Conservation (phyloP, 2,888 invertebrate species). For the Drosophila monieri region DNA sequence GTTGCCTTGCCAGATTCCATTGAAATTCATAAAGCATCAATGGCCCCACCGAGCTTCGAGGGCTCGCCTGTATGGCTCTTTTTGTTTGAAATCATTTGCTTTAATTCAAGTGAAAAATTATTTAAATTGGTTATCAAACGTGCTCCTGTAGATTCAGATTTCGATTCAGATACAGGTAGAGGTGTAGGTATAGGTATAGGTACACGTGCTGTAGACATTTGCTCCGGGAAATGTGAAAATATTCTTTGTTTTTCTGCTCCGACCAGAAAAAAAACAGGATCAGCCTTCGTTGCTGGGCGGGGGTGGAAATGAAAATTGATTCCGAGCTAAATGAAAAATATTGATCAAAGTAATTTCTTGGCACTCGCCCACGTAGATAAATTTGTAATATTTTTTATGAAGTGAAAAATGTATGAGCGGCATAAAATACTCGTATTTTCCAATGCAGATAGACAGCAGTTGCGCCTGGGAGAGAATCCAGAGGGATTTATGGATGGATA, state of each 20-base stretch:
- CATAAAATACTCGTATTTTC: slow-evolving; percentile 13
- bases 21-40: slow-evolving; percentile 76
- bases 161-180: slow-evolving; percentile 9
- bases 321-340: slow-evolving; percentile 54
- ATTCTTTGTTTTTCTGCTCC: slow-evolving; percentile 25
- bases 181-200: slow-evolving; percentile 14
- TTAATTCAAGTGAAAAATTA: slow-evolving; percentile 79
- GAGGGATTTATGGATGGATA: slow-evolving; percentile 15
- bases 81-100: slow-evolving; percentile 75
- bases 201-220: slow-evolving; percentile 31
- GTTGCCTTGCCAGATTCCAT: slow-evolving; percentile 49
- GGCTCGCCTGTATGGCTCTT: slow-evolving; percentile 43
- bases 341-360: slow-evolving; percentile 57
- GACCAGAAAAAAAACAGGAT: background rate
- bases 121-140: slow-evolving; percentile 78
- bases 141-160: slow-evolving; percentile 36
- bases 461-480: slow-evolving; percentile 7
- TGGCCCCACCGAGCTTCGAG: slow-evolving; percentile 29
- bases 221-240: slow-evolving; percentile 18
- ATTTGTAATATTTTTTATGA: slow-evolving; percentile 39
- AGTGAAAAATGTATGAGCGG: slow-evolving; percentile 24
- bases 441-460: slow-evolving; percentile 17
- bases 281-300: slow-evolving; percentile 23
- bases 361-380: slow-evolving; percentile 24
- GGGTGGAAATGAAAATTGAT: slow-evolving; percentile 70